Evolutionary conservation across 2,113 vertebrate genomes (phyloP).

Genomic region (Ctenodactylus gundi): DNA sequence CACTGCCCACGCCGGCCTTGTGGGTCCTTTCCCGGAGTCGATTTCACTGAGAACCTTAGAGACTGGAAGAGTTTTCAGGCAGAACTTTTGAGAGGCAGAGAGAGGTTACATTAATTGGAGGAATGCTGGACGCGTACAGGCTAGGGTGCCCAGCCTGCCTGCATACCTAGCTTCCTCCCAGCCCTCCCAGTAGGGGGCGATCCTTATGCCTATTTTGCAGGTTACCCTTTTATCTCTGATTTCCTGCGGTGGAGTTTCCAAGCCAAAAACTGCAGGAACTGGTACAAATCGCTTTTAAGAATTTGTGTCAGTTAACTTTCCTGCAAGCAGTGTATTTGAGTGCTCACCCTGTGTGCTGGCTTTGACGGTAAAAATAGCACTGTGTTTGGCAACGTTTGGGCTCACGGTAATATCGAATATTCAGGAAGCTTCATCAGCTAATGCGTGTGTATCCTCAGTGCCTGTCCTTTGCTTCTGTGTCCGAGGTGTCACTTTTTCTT

Average conservation of each 20-base stretch:
- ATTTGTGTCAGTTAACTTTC: background rate
- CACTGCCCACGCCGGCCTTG: background rate
- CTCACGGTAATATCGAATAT: background rate
- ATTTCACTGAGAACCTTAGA: background rate
- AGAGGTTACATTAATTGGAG: background rate
- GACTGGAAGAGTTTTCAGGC: background rate
- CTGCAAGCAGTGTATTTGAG: accelerated
- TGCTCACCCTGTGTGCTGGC: too few species aligned
- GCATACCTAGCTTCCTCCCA: background rate
- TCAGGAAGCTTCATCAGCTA: background rate
- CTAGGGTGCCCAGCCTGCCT: background rate
- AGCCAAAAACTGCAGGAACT: background rate
- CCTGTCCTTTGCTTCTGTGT: background rate
- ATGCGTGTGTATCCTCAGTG: background rate
- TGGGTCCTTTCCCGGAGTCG: background rate
- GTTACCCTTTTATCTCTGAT: background rate
- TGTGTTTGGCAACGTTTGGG: background rate
- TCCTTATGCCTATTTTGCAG: too few species aligned
- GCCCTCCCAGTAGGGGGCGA: background rate
- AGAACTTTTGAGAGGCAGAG: background rate
- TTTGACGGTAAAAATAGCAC: background rate
- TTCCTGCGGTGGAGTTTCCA: background rate
- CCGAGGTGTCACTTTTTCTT: background rate
- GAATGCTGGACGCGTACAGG: background rate
- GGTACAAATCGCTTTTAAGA: background rate